Conservation (phyloP, 2,113 vertebrate species). For the Grantiella picta region DNA sequence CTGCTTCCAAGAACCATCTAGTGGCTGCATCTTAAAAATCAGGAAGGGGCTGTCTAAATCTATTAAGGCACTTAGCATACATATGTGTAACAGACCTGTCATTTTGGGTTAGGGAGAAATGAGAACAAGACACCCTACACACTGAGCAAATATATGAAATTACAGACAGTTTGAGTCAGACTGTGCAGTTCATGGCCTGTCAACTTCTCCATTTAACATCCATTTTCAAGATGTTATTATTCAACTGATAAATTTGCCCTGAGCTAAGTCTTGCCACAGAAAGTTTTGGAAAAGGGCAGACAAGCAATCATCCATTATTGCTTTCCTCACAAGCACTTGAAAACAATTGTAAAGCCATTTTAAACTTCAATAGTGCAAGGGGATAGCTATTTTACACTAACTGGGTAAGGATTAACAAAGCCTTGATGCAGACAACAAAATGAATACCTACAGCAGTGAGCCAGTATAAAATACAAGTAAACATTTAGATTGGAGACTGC, state of each 20-base stretch:
- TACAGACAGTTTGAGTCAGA: neutral
- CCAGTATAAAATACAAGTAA: neutral
- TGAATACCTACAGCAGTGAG: neutral
- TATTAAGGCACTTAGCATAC: constrained; percentile 4
- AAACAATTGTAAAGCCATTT: neutral
- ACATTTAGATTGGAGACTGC: neutral
- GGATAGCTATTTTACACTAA: neutral
- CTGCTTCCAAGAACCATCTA: constrained; percentile 17
- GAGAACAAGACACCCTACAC: neutral
- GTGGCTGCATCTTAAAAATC: neutral
- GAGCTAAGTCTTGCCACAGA: neutral
- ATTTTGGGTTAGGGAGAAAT: neutral
- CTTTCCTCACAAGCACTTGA: neutral
- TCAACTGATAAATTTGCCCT: neutral
- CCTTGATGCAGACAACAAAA: neutral
- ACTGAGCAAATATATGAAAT: neutral
- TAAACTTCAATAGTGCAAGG: neutral
- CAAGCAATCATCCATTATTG: neutral
- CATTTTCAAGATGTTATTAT: neutral
- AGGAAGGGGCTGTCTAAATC: neutral
- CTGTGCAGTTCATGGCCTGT: neutral
- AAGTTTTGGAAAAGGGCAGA: neutral
- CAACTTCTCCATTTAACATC: neutral
- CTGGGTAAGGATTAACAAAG: neutral
- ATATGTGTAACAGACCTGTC: neutral